These are phyloP conservation scores for Globodera rostochiensis DNA, from an alignment of 1,140 invertebrate genomes.

Conservation along the genomic window DNA sequence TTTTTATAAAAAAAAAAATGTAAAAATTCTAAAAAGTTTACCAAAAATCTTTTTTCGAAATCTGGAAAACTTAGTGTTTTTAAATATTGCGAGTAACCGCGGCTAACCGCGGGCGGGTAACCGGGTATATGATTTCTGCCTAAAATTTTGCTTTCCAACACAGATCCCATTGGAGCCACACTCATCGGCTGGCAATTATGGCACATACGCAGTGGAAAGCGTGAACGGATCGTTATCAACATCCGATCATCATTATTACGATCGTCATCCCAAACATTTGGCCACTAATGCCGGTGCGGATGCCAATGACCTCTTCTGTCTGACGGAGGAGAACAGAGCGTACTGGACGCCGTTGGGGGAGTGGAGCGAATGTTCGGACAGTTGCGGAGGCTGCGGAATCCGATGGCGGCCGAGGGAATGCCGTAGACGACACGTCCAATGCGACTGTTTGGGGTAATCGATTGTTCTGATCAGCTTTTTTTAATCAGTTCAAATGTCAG, in stretches of 20 bases:
- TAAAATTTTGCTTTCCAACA: background rate
- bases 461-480: background rate
- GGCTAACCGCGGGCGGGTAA: no score
- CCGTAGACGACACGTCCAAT: background rate
- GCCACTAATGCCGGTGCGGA: background rate
- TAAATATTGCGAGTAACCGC: no score
- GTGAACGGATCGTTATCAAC: background rate
- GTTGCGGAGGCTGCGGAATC: conserved; percentile 22
- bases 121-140: no score
- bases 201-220: background rate
- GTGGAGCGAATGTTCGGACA: conserved; percentile 28
- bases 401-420: conserved; percentile 24
- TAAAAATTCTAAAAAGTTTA: no score
- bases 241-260: background rate
- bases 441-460: conserved; percentile 16
- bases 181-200: background rate
- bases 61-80: no score
- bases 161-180: background rate
- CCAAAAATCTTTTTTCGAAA: no score
- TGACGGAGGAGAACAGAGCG: conserved; percentile 10
- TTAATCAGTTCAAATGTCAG: no score
- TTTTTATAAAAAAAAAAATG: no score
- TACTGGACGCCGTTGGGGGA: conserved; percentile 7
- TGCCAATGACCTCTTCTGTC: background rate
- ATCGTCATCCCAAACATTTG: background rate